Evolutionary conservation across 2,888 invertebrate genomes (phyloP).

Genomic region (Chrysotoxum bicinctum): DNA sequence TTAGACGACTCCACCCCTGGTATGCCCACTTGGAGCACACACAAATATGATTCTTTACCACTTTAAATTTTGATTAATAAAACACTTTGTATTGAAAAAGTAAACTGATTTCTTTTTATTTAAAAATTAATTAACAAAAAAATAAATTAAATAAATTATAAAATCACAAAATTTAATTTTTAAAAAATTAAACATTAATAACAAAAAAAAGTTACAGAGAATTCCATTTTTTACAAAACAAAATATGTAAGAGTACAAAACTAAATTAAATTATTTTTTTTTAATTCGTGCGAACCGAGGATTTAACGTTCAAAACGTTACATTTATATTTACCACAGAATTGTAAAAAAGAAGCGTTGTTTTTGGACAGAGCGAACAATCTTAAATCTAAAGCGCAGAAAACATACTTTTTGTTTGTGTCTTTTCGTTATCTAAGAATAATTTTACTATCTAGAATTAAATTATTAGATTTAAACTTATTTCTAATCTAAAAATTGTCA

Average conservation of each 20-base stretch:
- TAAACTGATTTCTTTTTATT: conserved; percentile 73
- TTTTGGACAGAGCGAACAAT: conserved; percentile 25
- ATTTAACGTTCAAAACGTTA: conserved; percentile 33
- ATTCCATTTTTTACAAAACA: neutral
- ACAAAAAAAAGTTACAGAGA: conserved; percentile 18
- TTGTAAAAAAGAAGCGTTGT: conserved; percentile 33
- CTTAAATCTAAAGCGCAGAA: conserved; percentile 53
- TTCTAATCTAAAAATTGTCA: conserved; percentile 46
- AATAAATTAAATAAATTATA: conserved; percentile 49
- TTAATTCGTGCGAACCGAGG: conserved; percentile 19
- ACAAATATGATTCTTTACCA: no score
- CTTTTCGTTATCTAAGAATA: conserved; percentile 62
- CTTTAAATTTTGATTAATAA: neutral
- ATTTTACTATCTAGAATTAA: conserved; percentile 55
- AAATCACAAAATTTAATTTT: conserved; percentile 60
- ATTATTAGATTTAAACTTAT: conserved; percentile 33
- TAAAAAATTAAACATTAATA: conserved; percentile 28
- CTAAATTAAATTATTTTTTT: conserved; percentile 16
- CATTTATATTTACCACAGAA: conserved; percentile 21
- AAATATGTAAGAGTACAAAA: conserved; percentile 34
- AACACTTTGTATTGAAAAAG: conserved; percentile 73
- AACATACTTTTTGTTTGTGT: conserved; percentile 51
- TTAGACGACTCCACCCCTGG: no score
- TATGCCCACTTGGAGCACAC: no score
- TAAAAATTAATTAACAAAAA: conserved; percentile 39